phyloP scores from a whole-genome alignment of 2,113 vertebrate genomes.

The Dascyllus trimaculatus region DNA sequence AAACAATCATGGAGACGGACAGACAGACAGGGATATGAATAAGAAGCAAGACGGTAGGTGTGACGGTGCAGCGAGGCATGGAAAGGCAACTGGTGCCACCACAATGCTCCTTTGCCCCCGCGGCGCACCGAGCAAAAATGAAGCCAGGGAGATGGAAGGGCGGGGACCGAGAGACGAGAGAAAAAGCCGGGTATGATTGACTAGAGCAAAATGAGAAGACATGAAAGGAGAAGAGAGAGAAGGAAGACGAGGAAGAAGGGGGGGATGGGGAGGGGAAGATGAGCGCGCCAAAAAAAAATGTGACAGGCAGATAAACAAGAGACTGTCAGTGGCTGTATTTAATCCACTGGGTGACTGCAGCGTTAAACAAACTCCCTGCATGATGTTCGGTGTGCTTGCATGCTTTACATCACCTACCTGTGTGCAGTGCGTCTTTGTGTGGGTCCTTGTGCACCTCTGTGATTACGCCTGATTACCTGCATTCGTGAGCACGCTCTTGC shows the following conservation, averaged over 20 bases:
- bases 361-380: conserved; percentile 39
- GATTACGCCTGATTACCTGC: neutral
- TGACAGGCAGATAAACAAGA: conserved; percentile 58
- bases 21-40: conserved; percentile 60
- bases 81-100: conserved; percentile 70
- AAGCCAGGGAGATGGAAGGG: conserved; percentile 31
- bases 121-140: conserved; percentile 42
- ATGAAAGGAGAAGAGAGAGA: conserved; percentile 38
- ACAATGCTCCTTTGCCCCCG: conserved; percentile 51
- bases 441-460: neutral
- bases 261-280: neutral
- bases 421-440: neutral
- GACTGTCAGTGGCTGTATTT: conserved; percentile 47
- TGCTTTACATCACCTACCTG: conserved; percentile 4
- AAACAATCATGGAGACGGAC: conserved; percentile 50
- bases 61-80: conserved; percentile 64
- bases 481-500: neutral
- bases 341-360: conserved; percentile 49
- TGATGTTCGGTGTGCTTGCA: neutral
- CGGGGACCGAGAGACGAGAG: conserved; percentile 19
- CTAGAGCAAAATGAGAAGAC: conserved; percentile 50
- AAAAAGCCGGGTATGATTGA: conserved; percentile 50
- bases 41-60: conserved; percentile 59
- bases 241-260: neutral
- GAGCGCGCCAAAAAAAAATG: conserved; percentile 25